Evolutionary conservation across 1,140 invertebrate genomes (phyloP).

Genomic region (Cotesia chilonis): DNA sequence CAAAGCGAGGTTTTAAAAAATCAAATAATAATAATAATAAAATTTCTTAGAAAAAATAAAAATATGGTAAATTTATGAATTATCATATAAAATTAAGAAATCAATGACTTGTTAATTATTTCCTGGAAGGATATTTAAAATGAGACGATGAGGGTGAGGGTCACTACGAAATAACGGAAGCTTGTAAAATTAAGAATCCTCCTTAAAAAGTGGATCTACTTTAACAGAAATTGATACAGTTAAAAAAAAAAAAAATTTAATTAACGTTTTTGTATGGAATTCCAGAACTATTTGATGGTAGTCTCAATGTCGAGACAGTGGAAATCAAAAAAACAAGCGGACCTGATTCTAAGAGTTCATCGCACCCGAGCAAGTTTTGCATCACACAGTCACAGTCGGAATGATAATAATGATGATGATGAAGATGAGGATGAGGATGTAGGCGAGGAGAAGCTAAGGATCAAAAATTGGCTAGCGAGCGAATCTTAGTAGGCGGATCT

Average conservation of each 20-base stretch:
- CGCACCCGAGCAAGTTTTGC: constrained; percentile 21
- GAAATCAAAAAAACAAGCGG: constrained; percentile 26
- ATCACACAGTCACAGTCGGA: background rate
- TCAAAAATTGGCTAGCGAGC: no score
- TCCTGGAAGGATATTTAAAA: no score
- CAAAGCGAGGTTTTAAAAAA: no score
- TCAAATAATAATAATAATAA: no score
- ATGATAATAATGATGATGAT: no score
- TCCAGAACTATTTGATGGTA: no score
- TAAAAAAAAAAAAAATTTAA: constrained; percentile 3
- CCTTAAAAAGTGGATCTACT: background rate
- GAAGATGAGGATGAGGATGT: no score
- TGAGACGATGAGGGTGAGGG: no score
- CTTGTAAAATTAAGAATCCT: no score
- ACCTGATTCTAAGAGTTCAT: constrained; percentile 21
- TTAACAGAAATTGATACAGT: background rate
- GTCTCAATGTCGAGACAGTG: constrained; percentile 12
- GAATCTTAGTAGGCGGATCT: constrained; percentile 18
- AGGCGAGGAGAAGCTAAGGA: no score
- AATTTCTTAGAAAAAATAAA: no score
- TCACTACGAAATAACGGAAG: background rate
- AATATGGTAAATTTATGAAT: no score
- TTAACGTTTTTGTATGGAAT: background rate
- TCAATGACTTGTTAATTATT: background rate
- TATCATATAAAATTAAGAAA: background rate